Evolutionary conservation across 30 jellyfish, hydroid and myxozoan species (phyloP), one percentile per base, ranked within the genome.

Genomic region (Aurelia aurita): DNA sequence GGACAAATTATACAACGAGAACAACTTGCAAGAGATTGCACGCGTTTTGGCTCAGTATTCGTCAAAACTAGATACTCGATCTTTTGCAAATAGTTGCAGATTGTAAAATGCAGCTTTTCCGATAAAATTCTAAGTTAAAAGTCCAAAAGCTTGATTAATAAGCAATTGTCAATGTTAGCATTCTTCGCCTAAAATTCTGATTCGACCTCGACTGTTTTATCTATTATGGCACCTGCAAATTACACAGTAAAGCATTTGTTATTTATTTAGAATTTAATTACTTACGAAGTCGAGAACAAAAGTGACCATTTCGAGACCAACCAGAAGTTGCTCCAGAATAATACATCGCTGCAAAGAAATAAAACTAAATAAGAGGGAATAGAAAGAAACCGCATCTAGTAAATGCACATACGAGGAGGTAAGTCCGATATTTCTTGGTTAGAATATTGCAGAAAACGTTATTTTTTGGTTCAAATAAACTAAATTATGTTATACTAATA

Each of bases 231-330:
- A 13, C 47, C 47, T 35, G 10, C 13, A 35, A 35, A 35, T 35
- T 3, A 35, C 47, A 35, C 5, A 35, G 47, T 1, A 3, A 3
- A 35, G 6, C 11, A 35, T 35, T 35, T 23, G 13, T 57, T 18
- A 74, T 11, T 7, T 10, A 20, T n/a, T 1, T 0, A 53, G 22
- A 13, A 57, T 9, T 61, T 27, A 60, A 69, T 26, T 13, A 87
- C 98, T 87, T 69, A 93, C 98, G 71, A 93, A 74, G 25, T 81
- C 89, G 46, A 93, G 72, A 14, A 77, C 89, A 72, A 93, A 93
- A 20, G 73, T 89, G 43, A 93, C 85, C 86, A 77, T 84, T 58
- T 93, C 98, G 35, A 93, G 64, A 23, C 98, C 98, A 70, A 80
- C 90, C 1, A 93, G 69, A 60, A 93, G 90, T 67, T 66, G 94